phyloP scores from a whole-genome alignment of 2,888 invertebrate genomes.

The Drosophila falleni region DNA sequence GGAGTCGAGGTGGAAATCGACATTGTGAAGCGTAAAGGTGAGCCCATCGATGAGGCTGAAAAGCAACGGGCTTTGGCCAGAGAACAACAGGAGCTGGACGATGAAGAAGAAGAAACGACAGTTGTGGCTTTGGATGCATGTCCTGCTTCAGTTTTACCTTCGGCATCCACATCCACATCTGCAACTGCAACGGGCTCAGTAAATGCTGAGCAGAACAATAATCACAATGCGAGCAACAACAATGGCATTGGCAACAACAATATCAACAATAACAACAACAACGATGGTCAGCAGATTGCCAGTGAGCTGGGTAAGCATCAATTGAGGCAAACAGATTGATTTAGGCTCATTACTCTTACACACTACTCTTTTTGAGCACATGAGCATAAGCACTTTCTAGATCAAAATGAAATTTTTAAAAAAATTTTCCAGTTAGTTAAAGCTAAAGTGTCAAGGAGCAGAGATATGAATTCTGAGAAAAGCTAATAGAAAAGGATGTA shows the following conservation, averaged over 20 bases:
- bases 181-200: not conserved
- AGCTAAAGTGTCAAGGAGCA: not conserved
- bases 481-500: not conserved
- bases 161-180: conserved; percentile 3
- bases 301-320: conserved; percentile 64
- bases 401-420: too few relatives aligned
- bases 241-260: conserved; percentile 71
- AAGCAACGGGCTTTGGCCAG: conserved; percentile 74
- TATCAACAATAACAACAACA: conserved; percentile 75
- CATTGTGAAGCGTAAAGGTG: conserved; percentile 94
- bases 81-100: conserved; percentile 63
- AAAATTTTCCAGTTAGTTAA: conserved; percentile 2
- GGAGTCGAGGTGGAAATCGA: conserved; percentile 96
- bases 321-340: conserved; percentile 50
- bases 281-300: conserved; percentile 71
- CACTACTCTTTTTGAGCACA: conserved; percentile 25
- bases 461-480: not conserved
- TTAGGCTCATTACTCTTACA: conserved; percentile 31
- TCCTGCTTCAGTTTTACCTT: conserved; percentile 15
- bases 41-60: conserved; percentile 86
- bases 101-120: conserved; percentile 56
- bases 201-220: conserved; percentile 73
- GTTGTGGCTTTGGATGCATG: conserved; percentile 30
- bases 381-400: conserved; percentile 29
- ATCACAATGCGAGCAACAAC: conserved; percentile 73